phyloP scores from a whole-genome alignment of 2,888 invertebrate genomes.

The Choristoneura rosaceana region DNA sequence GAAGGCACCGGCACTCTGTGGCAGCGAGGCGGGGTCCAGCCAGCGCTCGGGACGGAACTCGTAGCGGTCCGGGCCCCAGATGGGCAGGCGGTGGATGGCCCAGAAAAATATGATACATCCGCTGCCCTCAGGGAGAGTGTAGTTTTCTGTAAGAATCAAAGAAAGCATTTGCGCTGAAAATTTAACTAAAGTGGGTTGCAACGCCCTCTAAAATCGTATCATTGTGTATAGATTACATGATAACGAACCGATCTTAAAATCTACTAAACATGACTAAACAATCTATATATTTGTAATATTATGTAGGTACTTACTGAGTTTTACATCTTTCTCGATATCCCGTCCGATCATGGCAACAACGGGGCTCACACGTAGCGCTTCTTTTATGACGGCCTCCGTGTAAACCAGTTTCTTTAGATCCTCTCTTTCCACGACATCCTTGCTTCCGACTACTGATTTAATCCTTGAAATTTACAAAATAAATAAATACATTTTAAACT shows the following conservation, averaged over 20 bases:
- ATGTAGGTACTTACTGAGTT: constrained; percentile 58
- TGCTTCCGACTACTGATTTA: no score
- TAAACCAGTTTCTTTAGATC: no score
- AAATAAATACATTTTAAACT: no score
- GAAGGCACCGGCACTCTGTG: constrained; percentile 49
- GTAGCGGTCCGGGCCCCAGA: constrained; percentile 57
- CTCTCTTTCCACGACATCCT: no score
- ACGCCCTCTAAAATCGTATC: no score
- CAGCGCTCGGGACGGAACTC: constrained; percentile 59
- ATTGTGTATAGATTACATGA: no score
- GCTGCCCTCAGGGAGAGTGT: constrained; percentile 51
- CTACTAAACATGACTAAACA: no score
- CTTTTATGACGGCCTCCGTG: no score
- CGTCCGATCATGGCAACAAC: constrained; percentile 52
- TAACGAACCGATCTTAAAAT: no score
- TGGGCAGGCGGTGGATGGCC: constrained; percentile 54
- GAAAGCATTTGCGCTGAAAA: constrained; percentile 50
- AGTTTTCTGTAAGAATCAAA: constrained; percentile 58
- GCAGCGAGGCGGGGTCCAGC: constrained; percentile 49
- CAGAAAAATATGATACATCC: constrained; percentile 52
- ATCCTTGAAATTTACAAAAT: no score
- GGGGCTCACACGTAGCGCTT: constrained; percentile 57
- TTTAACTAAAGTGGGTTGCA: no score
- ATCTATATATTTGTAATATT: no score
- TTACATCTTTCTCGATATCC: constrained; percentile 51